Conservation (phyloP, 2,888 invertebrate genomes). For the Tetragonula carbonaria region DNA sequence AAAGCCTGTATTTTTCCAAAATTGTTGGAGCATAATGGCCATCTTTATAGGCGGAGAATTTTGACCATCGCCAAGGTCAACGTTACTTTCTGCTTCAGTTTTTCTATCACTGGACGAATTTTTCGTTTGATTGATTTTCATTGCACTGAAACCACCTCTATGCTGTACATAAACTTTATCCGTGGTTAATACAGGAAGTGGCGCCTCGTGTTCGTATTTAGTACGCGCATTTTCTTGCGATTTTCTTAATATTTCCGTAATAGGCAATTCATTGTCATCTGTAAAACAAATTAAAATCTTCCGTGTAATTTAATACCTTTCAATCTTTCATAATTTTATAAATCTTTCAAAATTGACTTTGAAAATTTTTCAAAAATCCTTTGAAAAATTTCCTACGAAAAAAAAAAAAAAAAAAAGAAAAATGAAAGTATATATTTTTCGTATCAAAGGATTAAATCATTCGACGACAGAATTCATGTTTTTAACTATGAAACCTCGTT, state of each 20-base stretch:
- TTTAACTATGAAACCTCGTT: conserved; percentile 34
- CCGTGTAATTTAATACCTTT: neutral
- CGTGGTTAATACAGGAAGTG: conserved; percentile 77
- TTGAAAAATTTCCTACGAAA: neutral
- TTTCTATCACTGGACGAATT: conserved; percentile 17
- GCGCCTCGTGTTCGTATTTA: conserved; percentile 76
- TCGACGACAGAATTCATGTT: neutral
- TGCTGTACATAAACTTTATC: conserved; percentile 81
- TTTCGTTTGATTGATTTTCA: conserved; percentile 71
- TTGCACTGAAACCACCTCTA: conserved; percentile 79
- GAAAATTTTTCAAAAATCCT: too few relatives aligned
- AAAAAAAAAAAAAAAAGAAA: too few relatives aligned
- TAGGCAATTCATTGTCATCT: conserved; percentile 76
- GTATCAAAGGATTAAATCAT: neutral
- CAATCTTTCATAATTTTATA: neutral
- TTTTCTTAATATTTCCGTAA: conserved; percentile 78
- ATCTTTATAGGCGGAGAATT: conserved; percentile 74
- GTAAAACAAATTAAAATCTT: neutral
- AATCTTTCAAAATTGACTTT: neutral
- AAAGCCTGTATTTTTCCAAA: conserved; percentile 76
- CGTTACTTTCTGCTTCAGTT: neutral
- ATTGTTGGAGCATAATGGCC: conserved; percentile 79
- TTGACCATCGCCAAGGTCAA: conserved; percentile 5
- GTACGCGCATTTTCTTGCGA: conserved; percentile 74
- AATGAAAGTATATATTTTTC: neutral